Percentiles rank a stretch among this genome's conserved stretches.
Evolutionary conservation across 2,888 invertebrate genomes (phyloP).

Genomic region (Dilophus febrilis): DNA sequence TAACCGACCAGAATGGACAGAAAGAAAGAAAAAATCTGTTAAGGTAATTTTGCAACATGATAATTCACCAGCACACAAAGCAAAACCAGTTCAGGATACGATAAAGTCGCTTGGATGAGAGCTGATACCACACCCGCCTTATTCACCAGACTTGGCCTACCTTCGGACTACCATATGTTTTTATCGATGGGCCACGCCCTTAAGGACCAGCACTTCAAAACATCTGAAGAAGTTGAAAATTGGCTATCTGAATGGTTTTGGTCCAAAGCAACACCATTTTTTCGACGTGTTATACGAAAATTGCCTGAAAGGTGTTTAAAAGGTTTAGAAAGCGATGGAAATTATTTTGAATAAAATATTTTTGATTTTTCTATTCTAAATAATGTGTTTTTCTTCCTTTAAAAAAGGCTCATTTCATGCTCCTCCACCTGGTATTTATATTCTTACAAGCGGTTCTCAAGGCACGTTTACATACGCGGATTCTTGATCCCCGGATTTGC

Average conservation of each 20-base stretch:
- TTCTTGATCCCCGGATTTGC: no score
- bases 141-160: slow-evolving; percentile 5
- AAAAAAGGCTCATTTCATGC: no score
- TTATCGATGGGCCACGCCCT: neutral
- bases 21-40: slow-evolving; percentile 9
- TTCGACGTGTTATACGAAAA: slow-evolving; percentile 8
- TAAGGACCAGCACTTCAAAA: slow-evolving; percentile 11
- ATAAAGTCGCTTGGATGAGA: slow-evolving; percentile 12
- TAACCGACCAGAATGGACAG: slow-evolving; percentile 8
- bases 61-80: slow-evolving; percentile 10
- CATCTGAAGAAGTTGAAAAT: slow-evolving; percentile 7
- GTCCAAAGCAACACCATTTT: slow-evolving; percentile 10
- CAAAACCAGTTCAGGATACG: slow-evolving; percentile 11
- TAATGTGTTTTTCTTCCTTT: no score
- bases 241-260: slow-evolving; percentile 6
- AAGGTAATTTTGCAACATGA: slow-evolving; percentile 14
- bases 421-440: no score
- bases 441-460: no score
- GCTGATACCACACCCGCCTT: slow-evolving; percentile 6
- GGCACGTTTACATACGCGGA: no score
- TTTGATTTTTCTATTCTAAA: no score
- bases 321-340: slow-evolving; percentile 9
- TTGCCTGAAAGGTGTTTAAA: slow-evolving; percentile 11
- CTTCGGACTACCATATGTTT: slow-evolving; percentile 11
- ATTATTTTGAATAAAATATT: slow-evolving; percentile 9